Conservation (phyloP, 1,140 invertebrate species). For the Drosophila ercepeae region DNA sequence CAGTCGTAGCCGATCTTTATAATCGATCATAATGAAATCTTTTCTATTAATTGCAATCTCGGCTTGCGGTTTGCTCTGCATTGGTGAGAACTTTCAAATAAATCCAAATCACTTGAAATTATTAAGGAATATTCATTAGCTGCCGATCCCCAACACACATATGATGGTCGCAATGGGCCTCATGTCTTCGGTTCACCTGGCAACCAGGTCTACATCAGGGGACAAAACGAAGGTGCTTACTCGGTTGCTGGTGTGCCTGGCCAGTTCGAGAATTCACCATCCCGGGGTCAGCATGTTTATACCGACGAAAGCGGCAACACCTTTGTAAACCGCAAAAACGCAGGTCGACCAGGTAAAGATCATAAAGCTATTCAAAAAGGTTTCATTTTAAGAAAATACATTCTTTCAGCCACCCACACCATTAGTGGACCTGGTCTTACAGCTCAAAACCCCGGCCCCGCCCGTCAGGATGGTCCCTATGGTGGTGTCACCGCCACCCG, state of each 20-base stretch:
- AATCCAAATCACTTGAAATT: background rate
- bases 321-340: conserved; percentile 37
- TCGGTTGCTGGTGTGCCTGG: conserved; percentile 50
- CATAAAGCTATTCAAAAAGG: background rate
- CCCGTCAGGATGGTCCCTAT: background rate
- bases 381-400: background rate
- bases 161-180: conserved; percentile 53
- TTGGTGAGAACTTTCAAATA: conserved; percentile 9
- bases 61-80: conserved; percentile 8
- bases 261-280: conserved; percentile 34
- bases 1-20: conserved; percentile 20
- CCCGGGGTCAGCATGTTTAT: conserved; percentile 35
- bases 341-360: conserved; percentile 14
- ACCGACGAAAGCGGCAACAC: conserved; percentile 54
- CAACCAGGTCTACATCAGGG: conserved; percentile 57
- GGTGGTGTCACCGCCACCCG: background rate
- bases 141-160: conserved; percentile 38
- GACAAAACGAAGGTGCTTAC: conserved; percentile 46
- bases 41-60: conserved; percentile 22
- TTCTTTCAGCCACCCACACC: conserved; percentile 23
- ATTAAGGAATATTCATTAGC: conserved; percentile 5
- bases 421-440: conserved; percentile 34
- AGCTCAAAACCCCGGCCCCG: conserved; percentile 18
- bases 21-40: conserved; percentile 28
- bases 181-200: conserved; percentile 50